These are phyloP conservation scores for Cinara cedri DNA, from an alignment of 2,888 invertebrate species.

Conservation along the genomic window DNA sequence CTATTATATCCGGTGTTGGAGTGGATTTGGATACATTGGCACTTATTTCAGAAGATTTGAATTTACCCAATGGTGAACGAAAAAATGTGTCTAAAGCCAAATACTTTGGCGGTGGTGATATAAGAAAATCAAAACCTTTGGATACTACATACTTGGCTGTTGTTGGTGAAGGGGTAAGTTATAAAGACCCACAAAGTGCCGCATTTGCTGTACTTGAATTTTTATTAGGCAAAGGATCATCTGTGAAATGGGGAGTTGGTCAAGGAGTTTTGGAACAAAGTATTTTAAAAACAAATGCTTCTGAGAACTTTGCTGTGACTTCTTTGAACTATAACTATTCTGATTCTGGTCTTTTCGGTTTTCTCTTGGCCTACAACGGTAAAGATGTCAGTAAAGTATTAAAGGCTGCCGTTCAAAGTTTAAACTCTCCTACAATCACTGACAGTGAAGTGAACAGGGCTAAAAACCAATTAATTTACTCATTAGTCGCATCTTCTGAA, in stretches of 20 bases:
- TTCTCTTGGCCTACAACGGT: conserved; percentile 67
- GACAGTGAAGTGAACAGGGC: conserved; percentile 77
- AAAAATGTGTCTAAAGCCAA: conserved; percentile 63
- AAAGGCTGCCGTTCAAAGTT: conserved; percentile 40
- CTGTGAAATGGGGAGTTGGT: conserved; percentile 74
- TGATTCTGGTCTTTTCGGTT: conserved; percentile 89
- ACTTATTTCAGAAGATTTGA: conserved; percentile 68
- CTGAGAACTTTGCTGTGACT: conserved; percentile 68
- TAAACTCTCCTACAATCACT: conserved; percentile 63
- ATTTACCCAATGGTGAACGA: conserved; percentile 64
- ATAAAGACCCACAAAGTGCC: conserved; percentile 64
- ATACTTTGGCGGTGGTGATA: conserved; percentile 75
- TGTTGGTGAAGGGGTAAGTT: conserved; percentile 74
- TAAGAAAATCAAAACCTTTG: conserved; percentile 67
- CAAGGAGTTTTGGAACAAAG: conserved; percentile 73
- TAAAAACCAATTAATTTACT: conserved; percentile 77
- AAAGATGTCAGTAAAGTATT: conserved; percentile 37
- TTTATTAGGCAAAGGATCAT: conserved; percentile 75
- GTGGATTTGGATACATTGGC: conserved; percentile 70
- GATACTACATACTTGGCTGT: conserved; percentile 75
- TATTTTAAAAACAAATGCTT: conserved; percentile 65
- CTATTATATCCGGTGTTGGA: conserved; percentile 83
- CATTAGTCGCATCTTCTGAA: conserved; percentile 71
- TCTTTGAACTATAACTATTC: conserved; percentile 83
- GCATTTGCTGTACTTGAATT: conserved; percentile 75